phyloP scores from a whole-genome alignment of 1,140 invertebrate species.

The Pseudomyrmex concolor region DNA sequence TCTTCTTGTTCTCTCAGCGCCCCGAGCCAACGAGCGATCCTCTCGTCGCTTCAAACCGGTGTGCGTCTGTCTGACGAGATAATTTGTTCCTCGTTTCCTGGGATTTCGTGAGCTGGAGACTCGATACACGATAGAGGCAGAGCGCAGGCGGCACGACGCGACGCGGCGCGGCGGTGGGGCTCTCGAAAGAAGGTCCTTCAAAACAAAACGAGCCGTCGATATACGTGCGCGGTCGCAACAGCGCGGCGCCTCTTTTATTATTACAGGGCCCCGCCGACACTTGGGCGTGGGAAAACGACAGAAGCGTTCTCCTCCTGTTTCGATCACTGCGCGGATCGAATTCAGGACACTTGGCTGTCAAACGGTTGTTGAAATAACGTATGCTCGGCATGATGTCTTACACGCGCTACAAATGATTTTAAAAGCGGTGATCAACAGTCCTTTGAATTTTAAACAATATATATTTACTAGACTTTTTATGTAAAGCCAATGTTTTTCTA shows the following conservation, averaged over 20 bases:
- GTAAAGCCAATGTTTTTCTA: not conserved
- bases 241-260: constrained; percentile 75
- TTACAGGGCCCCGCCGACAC: constrained; percentile 73
- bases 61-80: constrained; percentile 82
- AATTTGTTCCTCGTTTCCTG: constrained; percentile 84
- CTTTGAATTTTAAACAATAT: not conserved
- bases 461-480: not conserved
- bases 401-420: constrained; percentile 2
- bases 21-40: constrained; percentile 63
- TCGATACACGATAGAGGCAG: constrained; percentile 67
- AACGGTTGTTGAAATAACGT: constrained; percentile 7
- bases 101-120: constrained; percentile 77
- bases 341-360: not conserved
- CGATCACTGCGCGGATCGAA: constrained; percentile 15
- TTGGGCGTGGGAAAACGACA: constrained; percentile 78
- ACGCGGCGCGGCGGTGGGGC: constrained; percentile 35
- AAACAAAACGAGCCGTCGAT: constrained; percentile 52
- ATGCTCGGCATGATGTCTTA: not conserved
- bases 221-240: constrained; percentile 40
- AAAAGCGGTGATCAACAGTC: not conserved
- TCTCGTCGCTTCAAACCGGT: constrained; percentile 75
- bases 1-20: constrained; percentile 43
- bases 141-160: constrained; percentile 45
- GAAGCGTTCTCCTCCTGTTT: constrained; percentile 43
- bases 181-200: constrained; percentile 57